These are phyloP conservation scores for Ametastegia equiseti DNA, from an alignment of 2,888 invertebrate genomes.

Conservation along the genomic window DNA sequence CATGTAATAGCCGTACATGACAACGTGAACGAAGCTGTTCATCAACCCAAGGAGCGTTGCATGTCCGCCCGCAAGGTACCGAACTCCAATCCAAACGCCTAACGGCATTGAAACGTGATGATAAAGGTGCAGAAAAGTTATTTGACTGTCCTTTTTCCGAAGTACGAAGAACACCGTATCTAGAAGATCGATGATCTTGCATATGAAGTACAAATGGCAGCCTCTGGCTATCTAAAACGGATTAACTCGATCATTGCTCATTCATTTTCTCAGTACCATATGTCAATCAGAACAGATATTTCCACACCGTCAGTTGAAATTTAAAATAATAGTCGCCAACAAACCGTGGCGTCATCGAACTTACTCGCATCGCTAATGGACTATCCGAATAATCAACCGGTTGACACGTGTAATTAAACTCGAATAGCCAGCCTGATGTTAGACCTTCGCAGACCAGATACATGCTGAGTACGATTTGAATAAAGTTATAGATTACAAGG, in stretches of 20 bases:
- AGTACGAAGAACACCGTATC: constrained; percentile 94
- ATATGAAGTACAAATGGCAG: constrained; percentile 83
- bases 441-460: constrained; percentile 85
- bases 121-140: constrained; percentile 92
- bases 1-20: constrained; percentile 96
- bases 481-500: constrained; percentile 90
- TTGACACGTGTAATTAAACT: constrained; percentile 86
- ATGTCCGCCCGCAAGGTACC: constrained; percentile 91
- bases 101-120: constrained; percentile 91
- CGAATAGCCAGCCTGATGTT: constrained; percentile 73
- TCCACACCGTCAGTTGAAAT: too few species aligned
- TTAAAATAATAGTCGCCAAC: too few species aligned
- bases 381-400: constrained; percentile 80
- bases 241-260: not conserved
- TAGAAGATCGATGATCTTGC: constrained; percentile 86
- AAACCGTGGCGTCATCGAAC: constrained; percentile 58
- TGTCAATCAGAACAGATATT: not conserved
- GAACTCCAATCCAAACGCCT: constrained; percentile 88
- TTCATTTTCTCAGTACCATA: not conserved
- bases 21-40: constrained; percentile 92
- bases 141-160: constrained; percentile 92
- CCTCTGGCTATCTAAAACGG: constrained; percentile 74
- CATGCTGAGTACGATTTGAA: constrained; percentile 89
- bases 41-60: constrained; percentile 91
- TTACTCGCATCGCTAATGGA: constrained; percentile 82